Evolutionary conservation across 1,140 invertebrate genomes (phyloP), one percentile per base, ranked within the genome.

Genomic region (Stegodyphus mimosarum): DNA sequence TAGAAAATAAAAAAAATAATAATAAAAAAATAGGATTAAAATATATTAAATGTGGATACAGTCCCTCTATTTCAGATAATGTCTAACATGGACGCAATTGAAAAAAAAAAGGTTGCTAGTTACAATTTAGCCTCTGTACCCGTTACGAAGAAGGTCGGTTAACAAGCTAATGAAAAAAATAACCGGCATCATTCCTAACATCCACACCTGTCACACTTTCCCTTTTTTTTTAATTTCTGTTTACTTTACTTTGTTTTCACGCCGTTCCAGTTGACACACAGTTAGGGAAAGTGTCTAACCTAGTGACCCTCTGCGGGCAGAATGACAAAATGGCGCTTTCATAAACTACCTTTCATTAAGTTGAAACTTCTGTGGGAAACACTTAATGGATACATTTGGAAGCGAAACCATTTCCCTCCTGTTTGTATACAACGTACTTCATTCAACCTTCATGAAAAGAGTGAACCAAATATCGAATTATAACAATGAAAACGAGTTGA

Each of bases 301-400:
- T 51, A 83, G 55, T 83, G 80, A 83, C 80, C 80, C 80, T 53
- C 7, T 50, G 17, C 33, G 53, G 50, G 5, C 67, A 48, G 17
- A 72, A n/a, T 72, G 71, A 83, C 80, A 83, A 83, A 83, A 83
- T 15, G 80, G 13, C 60, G 49, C 60, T 83, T 83, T 83, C 60
- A 10, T 53, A 67, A 60, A 72, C 18, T 55, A 10, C 51, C 13
- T 67, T 78, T 80, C 67, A 80, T 80, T 80, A 80, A 80, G 53
- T n/a, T 33, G 33, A 33, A 33, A 33, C 33, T 33, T 33, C 33
- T 33, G 33, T 10, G 50, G 72, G 72, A 75, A 51, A 75, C 60
- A 6, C 17, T 74, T 15, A 71, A 50, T 55, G n/a, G 72, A 53
- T 72, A 51, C 72, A 15, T 49, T 74, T 55, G 72, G 50, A 74